Evolutionary conservation across 2,797 vertebrate genomes (phyloP).

Genomic region (Dromococcyx pavoninus): DNA sequence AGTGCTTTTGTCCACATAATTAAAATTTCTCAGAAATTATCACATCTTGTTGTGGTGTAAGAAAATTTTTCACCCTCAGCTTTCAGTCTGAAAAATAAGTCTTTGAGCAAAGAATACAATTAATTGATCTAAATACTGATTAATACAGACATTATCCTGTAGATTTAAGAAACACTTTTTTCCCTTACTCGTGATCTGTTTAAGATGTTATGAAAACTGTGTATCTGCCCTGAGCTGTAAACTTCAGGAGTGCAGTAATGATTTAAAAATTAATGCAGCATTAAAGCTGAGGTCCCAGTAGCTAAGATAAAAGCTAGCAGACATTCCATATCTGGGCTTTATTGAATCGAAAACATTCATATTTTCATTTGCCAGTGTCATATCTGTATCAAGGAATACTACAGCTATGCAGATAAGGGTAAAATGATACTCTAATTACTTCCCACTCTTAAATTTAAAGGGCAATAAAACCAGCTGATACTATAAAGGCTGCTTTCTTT

Average conservation of each 20-base stretch:
- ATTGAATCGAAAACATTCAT: background rate
- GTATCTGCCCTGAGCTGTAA: background rate
- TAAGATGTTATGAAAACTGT: background rate
- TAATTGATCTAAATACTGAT: background rate
- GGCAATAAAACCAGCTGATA: background rate
- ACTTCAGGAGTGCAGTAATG: background rate
- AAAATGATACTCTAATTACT: background rate
- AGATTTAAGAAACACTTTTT: background rate
- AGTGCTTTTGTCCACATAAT: background rate
- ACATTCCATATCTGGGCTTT: background rate
- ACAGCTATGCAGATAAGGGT: background rate
- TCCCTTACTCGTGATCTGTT: background rate
- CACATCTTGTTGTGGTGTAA: background rate
- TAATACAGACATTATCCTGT: background rate
- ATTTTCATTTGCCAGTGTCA: background rate
- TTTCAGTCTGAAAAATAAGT: background rate
- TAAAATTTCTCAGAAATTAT: background rate
- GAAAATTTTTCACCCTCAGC: background rate
- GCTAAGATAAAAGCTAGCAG: background rate
- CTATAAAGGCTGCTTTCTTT: background rate
- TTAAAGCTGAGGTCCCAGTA: background rate
- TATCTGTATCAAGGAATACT: background rate
- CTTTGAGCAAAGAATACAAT: background rate
- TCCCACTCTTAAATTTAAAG: conserved; percentile 5
- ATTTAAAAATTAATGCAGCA: background rate